phyloP scores from a whole-genome alignment of 2,797 vertebrate genomes.

The Anas flavirostris region DNA sequence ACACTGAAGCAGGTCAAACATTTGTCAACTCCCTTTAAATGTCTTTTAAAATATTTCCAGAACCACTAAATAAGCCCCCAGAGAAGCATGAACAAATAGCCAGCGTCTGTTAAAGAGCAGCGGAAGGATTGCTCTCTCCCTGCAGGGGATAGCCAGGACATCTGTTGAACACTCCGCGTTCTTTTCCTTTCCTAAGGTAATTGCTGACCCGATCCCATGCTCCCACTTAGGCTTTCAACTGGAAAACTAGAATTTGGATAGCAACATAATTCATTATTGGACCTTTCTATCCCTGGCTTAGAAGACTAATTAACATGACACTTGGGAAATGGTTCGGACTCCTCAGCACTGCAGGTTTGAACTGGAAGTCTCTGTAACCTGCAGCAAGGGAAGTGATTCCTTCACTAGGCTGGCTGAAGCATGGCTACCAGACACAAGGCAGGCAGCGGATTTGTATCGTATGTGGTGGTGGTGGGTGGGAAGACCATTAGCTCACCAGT shows the following conservation, averaged over 20 bases:
- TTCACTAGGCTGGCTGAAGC: neutral
- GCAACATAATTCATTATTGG: conserved; percentile 44
- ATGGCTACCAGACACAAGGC: neutral
- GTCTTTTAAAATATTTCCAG: conserved; percentile 66
- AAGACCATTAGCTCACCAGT: neutral
- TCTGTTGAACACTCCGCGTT: conserved; percentile 61
- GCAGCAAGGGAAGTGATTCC: neutral
- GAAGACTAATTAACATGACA: neutral
- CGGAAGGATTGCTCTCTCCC: conserved; percentile 54
- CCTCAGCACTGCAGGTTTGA: neutral
- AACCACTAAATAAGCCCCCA: conserved; percentile 52
- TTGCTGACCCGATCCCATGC: conserved; percentile 54
- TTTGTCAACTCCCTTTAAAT: conserved; percentile 60
- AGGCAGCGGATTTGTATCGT: neutral
- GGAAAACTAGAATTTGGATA: conserved; percentile 50
- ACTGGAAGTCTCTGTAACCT: neutral
- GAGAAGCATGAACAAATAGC: conserved; percentile 57
- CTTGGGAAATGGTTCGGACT: neutral
- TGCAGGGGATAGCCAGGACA: conserved; percentile 44
- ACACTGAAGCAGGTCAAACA: conserved; percentile 52
- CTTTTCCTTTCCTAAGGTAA: conserved; percentile 54
- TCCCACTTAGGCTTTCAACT: conserved; percentile 35
- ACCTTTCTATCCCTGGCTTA: conserved; percentile 18
- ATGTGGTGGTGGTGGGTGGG: neutral
- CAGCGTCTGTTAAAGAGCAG: conserved; percentile 41